A percentile compares a stretch with the other conserved stretches of the same genome.
Conservation (phyloP, 2,888 invertebrate genomes). For the Cyclophora punctaria region DNA sequence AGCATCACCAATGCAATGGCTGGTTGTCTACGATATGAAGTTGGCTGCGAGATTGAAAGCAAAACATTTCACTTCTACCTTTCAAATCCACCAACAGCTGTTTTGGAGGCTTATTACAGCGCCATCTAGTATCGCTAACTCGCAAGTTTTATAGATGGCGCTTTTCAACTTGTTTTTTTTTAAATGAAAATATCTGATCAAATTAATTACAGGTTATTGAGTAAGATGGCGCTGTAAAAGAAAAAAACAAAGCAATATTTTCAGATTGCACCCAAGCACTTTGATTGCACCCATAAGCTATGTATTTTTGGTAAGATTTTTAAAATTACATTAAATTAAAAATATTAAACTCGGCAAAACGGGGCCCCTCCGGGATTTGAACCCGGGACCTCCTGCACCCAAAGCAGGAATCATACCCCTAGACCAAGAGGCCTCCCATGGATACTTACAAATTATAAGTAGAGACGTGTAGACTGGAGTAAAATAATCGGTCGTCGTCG, state of each 20-base stretch:
- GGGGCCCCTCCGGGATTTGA: conserved; percentile 82
- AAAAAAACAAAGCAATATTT: not conserved
- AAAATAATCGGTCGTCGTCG: too few relatives aligned
- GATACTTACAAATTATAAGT: conserved; percentile 2
- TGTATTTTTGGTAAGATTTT: not conserved
- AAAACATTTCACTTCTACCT: conserved; percentile 20
- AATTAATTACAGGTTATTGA: too few relatives aligned
- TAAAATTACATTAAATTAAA: conserved; percentile 1
- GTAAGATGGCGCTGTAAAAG: conserved; percentile 3
- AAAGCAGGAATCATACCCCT: conserved; percentile 83
- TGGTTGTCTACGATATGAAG: conserved; percentile 36
- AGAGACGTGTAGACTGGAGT: too few relatives aligned
- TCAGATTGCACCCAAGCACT: conserved; percentile 1
- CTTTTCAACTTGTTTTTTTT: too few relatives aligned
- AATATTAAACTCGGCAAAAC: conserved; percentile 19
- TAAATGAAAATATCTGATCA: too few relatives aligned
- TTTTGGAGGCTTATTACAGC: conserved; percentile 21
- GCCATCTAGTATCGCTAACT: conserved; percentile 18
- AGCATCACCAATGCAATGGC: conserved; percentile 25
- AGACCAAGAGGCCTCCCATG: conserved; percentile 77
- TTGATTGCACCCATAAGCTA: too few relatives aligned
- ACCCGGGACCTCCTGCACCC: conserved; percentile 84
- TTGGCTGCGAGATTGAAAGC: conserved; percentile 44
- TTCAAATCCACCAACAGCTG: conserved; percentile 41
- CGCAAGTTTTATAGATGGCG: too few relatives aligned